Percentiles rank a stretch among this genome's conserved stretches.
Evolutionary conservation across 2,888 invertebrate genomes (phyloP).

Genomic region (Plebejus argus): DNA sequence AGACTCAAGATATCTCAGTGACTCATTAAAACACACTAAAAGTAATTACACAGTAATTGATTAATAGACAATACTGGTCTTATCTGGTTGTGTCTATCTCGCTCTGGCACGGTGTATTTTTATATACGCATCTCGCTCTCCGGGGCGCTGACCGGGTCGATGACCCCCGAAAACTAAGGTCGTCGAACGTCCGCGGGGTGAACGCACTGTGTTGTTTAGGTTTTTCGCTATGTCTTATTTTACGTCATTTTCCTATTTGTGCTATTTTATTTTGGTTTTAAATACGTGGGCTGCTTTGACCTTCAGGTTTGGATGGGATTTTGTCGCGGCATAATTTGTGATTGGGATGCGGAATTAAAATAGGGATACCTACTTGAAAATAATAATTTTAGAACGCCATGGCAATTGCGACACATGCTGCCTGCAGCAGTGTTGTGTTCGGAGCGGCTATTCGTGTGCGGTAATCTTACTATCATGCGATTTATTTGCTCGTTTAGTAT

Average conservation of each 20-base stretch:
- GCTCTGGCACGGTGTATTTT: neutral
- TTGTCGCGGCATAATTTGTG: neutral
- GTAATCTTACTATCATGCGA: neutral
- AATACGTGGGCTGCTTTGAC: neutral
- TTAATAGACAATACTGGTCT: constrained; percentile 29
- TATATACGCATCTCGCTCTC: constrained; percentile 13
- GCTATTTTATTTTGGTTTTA: neutral
- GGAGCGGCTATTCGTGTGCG: neutral
- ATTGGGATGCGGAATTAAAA: neutral
- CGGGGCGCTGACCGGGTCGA: constrained; percentile 54
- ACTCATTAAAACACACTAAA: constrained; percentile 28
- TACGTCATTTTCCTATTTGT: constrained; percentile 18
- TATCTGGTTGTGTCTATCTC: constrained; percentile 6
- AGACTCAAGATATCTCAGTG: constrained; percentile 17
- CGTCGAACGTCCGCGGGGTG: constrained; percentile 67
- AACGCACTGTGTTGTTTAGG: constrained; percentile 46
- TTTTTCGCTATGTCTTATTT: constrained; percentile 42
- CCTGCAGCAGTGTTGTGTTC: neutral
- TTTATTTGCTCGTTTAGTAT: neutral
- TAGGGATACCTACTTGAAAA: neutral
- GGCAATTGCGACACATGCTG: neutral
- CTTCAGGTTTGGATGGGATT: neutral
- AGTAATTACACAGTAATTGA: constrained; percentile 29
- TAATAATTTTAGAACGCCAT: neutral
- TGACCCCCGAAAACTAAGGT: constrained; percentile 69